Conservation (phyloP, 2,888 invertebrate species). For the Drosophila fulvimacula region DNA sequence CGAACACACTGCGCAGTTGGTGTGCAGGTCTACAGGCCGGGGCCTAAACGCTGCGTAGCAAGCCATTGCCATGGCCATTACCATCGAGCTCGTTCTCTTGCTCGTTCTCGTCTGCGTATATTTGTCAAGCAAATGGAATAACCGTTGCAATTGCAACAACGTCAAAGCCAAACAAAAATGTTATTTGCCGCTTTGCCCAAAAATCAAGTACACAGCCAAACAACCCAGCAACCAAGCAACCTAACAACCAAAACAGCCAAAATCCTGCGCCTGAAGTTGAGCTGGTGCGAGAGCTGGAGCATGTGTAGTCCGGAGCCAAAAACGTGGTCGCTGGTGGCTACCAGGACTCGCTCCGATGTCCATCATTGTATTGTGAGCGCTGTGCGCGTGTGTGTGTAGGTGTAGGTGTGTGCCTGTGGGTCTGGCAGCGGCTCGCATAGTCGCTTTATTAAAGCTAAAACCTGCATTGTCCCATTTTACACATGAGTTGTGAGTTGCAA, state of each 20-base stretch:
- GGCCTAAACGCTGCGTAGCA: constrained; percentile 53
- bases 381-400: constrained; percentile 5
- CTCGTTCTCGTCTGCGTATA: constrained; percentile 60
- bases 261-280: constrained; percentile 19
- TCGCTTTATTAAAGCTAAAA: constrained; percentile 79
- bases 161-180: constrained; percentile 79
- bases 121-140: constrained; percentile 80
- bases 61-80: constrained; percentile 15
- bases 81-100: not conserved
- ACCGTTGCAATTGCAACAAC: constrained; percentile 79
- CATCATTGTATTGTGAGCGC: constrained; percentile 27
- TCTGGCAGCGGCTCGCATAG: constrained; percentile 45
- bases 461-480: constrained; percentile 72
- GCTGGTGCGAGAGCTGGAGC: constrained; percentile 10
- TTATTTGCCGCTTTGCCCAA: constrained; percentile 79
- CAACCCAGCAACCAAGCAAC: constrained; percentile 43
- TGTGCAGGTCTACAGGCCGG: constrained; percentile 13
- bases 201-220: constrained; percentile 77
- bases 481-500: constrained; percentile 62
- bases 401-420: constrained; percentile 5
- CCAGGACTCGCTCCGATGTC: constrained; percentile 27
- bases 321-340: constrained; percentile 56
- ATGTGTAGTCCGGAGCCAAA: constrained; percentile 46
- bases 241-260: constrained; percentile 44
- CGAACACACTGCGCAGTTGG: constrained; percentile 7